These are phyloP conservation scores for Cryptotis parvus DNA, from an alignment of 2,113 vertebrate species.

Conservation along the genomic window DNA sequence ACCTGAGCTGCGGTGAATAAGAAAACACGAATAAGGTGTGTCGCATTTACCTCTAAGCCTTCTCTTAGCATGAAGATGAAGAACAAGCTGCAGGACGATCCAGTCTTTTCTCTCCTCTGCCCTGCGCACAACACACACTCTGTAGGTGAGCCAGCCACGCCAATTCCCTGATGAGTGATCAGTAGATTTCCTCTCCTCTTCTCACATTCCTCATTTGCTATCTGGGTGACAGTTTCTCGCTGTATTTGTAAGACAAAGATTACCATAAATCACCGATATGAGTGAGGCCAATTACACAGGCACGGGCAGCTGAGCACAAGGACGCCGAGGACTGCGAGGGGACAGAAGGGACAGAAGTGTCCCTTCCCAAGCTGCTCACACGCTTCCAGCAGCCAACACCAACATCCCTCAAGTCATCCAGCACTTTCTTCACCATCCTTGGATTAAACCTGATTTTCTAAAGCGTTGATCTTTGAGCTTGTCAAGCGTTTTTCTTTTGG, in stretches of 20 bases:
- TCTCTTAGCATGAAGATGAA: not conserved
- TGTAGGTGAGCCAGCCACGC: not conserved
- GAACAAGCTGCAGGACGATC: not conserved
- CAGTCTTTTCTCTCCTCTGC: not conserved
- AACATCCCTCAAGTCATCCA: slow-evolving; percentile 22
- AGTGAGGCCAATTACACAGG: not conserved
- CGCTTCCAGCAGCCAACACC: not conserved
- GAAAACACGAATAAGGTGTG: slow-evolving; percentile 19
- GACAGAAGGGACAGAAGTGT: no score
- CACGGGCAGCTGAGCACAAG: not conserved
- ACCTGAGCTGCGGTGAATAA: slow-evolving; percentile 36
- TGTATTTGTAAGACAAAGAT: slow-evolving; percentile 48
- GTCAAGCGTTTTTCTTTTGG: slow-evolving; percentile 28
- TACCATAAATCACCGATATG: not conserved
- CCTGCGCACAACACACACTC: slow-evolving; percentile 1
- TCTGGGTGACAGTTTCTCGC: slow-evolving; percentile 31
- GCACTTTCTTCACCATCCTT: slow-evolving; percentile 21
- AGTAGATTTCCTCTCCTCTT: not conserved
- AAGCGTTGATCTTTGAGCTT: slow-evolving; percentile 28
- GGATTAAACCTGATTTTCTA: slow-evolving; percentile 20
- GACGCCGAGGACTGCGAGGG: no score
- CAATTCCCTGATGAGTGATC: slow-evolving; percentile 25
- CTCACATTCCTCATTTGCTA: slow-evolving; percentile 32
- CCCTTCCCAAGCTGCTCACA: slow-evolving; percentile 12
- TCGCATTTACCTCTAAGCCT: not conserved